Conservation (phyloP, 2,113 vertebrate species). For the Donacobius atricapilla region DNA sequence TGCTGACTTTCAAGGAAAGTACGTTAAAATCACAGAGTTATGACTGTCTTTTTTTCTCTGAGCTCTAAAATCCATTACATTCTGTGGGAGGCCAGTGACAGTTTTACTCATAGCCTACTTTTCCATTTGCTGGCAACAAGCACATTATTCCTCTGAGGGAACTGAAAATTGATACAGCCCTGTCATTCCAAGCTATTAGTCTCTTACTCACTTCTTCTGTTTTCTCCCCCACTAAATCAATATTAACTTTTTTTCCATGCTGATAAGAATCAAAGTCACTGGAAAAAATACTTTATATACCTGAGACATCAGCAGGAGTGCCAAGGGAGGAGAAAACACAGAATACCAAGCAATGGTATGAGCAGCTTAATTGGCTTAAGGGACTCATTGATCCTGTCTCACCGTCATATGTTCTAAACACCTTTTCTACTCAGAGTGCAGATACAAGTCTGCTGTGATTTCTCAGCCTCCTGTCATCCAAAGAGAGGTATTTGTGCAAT, state of each 20-base stretch:
- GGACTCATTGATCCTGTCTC: neutral
- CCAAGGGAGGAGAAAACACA: neutral
- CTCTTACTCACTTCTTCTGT: neutral
- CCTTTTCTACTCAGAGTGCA: neutral
- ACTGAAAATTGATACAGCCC: neutral
- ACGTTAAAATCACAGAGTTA: neutral
- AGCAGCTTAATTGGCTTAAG: neutral
- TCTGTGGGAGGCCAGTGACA: conserved; percentile 27
- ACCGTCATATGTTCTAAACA: neutral
- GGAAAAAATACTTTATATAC: neutral
- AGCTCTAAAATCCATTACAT: neutral
- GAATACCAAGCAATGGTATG: neutral
- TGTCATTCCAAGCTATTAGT: neutral
- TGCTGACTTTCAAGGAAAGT: conserved; percentile 32
- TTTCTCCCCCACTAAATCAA: conserved; percentile 12
- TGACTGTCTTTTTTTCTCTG: neutral
- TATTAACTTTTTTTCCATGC: neutral
- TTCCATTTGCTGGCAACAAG: conserved; percentile 32
- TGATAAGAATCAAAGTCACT: neutral
- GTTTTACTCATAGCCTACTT: neutral
- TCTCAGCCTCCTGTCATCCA: neutral
- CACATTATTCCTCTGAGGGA: neutral
- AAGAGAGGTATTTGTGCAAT: neutral
- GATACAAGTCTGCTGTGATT: neutral
- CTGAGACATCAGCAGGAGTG: neutral